phyloP scores from a whole-genome alignment of 2,888 invertebrate species.

The Pandemis corylana region DNA sequence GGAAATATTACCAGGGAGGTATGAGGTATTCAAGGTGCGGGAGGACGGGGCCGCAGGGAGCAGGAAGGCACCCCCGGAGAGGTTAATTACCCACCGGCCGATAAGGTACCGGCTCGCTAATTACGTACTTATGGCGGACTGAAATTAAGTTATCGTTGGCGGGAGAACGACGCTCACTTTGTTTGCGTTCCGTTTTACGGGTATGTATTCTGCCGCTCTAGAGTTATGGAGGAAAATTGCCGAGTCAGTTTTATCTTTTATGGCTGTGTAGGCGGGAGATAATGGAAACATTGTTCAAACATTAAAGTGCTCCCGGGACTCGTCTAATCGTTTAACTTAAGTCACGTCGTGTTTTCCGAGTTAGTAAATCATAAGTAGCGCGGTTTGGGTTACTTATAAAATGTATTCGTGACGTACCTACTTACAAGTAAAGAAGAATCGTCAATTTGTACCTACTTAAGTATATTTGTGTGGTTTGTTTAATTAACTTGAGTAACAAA shows the following conservation, averaged over 20 bases:
- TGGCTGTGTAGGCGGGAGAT: conserved; percentile 71
- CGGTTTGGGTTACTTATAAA: conserved; percentile 5
- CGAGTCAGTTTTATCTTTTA: conserved; percentile 80
- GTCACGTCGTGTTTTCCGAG: conserved; percentile 65
- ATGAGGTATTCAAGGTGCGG: conserved; percentile 79
- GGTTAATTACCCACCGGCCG: conserved; percentile 84
- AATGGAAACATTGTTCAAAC: conserved; percentile 80
- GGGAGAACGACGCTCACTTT: conserved; percentile 82
- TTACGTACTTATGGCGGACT: conserved; percentile 85
- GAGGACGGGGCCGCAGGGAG: conserved; percentile 59
- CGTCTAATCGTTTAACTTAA: conserved; percentile 81
- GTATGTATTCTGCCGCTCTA: conserved; percentile 76
- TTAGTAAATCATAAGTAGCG: conserved; percentile 32
- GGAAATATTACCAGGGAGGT: conserved; percentile 80
- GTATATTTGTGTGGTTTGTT: too few species aligned
- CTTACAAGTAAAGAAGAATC: too few species aligned
- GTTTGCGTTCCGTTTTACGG: conserved; percentile 84
- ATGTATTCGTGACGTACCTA: neutral
- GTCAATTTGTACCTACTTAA: too few species aligned
- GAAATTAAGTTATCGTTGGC: conserved; percentile 85
- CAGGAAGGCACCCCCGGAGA: conserved; percentile 64
- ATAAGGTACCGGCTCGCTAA: conserved; percentile 85
- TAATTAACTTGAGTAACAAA: too few species aligned
- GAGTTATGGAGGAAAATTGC: conserved; percentile 83
- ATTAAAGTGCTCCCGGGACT: conserved; percentile 62